These are phyloP conservation scores for Athalia rosae DNA, from an alignment of 2,888 invertebrate species.

Conservation along the genomic window DNA sequence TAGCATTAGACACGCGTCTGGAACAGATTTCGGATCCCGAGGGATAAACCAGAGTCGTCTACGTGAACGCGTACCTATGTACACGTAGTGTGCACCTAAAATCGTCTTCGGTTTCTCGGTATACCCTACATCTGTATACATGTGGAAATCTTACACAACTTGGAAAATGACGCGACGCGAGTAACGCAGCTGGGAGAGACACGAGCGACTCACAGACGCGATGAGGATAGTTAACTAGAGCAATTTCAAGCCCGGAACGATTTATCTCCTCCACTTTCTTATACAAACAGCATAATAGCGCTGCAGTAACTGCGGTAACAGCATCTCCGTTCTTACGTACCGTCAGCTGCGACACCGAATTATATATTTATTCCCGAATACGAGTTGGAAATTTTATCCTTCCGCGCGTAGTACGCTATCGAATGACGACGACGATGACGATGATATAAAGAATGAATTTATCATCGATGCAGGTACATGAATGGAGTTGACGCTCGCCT, in stretches of 20 bases:
- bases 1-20: conserved; percentile 48
- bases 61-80: too few relatives aligned
- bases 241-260: conserved; percentile 29
- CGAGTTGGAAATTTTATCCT: not conserved
- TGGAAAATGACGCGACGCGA: conserved; percentile 18
- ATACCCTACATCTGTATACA: not conserved
- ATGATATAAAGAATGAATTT: too few relatives aligned
- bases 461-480: not conserved
- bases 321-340: not conserved
- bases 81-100: conserved; percentile 12
- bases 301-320: too few relatives aligned
- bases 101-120: not conserved
- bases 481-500: not conserved
- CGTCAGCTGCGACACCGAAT: conserved; percentile 14
- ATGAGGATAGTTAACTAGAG: conserved; percentile 11
- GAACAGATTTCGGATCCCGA: conserved; percentile 39
- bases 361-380: conserved; percentile 7
- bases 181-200: conserved; percentile 25
- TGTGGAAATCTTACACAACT: not conserved
- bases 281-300: not conserved
- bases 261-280: conserved; percentile 19
- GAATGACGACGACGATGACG: not conserved
- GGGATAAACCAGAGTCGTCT: not conserved
- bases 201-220: conserved; percentile 9
- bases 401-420: not conserved